These are phyloP conservation scores for Nyctereutes procyonoides DNA, from an alignment of 2,113 vertebrate genomes.

Conservation along the genomic window DNA sequence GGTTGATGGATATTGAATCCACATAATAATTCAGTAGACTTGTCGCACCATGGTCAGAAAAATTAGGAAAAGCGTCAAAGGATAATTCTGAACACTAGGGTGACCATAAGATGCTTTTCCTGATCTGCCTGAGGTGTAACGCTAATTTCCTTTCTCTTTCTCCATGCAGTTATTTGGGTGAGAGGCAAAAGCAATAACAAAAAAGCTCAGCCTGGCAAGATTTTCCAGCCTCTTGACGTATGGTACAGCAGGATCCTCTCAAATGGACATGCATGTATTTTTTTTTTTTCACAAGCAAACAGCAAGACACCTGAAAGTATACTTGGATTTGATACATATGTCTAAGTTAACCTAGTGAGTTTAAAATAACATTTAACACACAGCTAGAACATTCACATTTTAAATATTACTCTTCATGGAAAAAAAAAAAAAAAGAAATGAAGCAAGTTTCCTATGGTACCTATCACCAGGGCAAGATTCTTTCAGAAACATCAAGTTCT, in stretches of 20 bases:
- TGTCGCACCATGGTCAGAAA: neutral
- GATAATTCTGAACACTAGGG: neutral
- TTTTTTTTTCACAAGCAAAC: constrained; percentile 13
- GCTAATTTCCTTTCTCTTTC: neutral
- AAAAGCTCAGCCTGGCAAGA: neutral
- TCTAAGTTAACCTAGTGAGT: constrained; percentile 24
- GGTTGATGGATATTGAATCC: neutral
- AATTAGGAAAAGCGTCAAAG: neutral
- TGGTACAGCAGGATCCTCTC: neutral
- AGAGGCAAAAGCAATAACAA: neutral
- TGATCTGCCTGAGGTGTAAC: neutral
- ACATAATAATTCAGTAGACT: neutral
- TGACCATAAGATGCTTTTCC: neutral
- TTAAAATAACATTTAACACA: constrained; percentile 28
- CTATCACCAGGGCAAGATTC: neutral
- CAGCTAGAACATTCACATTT: neutral
- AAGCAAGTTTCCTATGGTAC: neutral
- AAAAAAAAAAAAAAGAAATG: neutral
- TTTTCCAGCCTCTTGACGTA: neutral
- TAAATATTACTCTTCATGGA: neutral
- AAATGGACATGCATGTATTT: neutral
- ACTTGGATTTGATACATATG: neutral
- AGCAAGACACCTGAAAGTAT: neutral
- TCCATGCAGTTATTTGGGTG: neutral
- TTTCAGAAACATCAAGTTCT: constrained; percentile 26